phyloP scores from a whole-genome alignment of 2,888 invertebrate genomes.

The Drosophila kokeensis region DNA sequence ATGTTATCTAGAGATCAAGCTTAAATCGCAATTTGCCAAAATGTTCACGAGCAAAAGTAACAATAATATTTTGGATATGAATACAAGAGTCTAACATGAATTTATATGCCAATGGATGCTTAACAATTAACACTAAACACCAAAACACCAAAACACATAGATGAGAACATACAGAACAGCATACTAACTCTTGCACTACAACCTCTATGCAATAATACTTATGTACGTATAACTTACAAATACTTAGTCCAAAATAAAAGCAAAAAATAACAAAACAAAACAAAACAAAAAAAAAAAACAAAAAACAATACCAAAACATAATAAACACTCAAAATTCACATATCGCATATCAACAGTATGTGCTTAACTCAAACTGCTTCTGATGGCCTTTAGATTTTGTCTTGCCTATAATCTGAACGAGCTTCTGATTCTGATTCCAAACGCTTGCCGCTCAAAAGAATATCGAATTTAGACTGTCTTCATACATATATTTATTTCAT shows the following conservation, averaged over 20 bases:
- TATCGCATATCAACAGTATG: conserved; percentile 54
- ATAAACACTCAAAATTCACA: conserved; percentile 48
- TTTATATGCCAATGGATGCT: conserved; percentile 50
- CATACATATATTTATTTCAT: conserved; percentile 4
- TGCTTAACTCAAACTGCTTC: conserved; percentile 34
- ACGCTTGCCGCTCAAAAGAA: conserved; percentile 13
- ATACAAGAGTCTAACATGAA: conserved; percentile 38
- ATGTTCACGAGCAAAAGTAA: conserved; percentile 24
- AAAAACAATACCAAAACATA: conserved; percentile 1
- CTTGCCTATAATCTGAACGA: conserved; percentile 20
- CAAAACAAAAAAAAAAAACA: not conserved
- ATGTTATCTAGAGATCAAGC: conserved; percentile 48
- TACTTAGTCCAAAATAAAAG: conserved; percentile 33
- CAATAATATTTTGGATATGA: conserved; percentile 39
- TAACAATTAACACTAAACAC: conserved; percentile 4
- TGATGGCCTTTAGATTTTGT: conserved; percentile 28
- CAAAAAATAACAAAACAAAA: not conserved
- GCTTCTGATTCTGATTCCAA: conserved; percentile 41
- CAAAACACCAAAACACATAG: conserved; percentile 3
- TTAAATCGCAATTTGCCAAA: conserved; percentile 36
- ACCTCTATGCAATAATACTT: conserved; percentile 31
- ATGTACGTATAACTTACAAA: conserved; percentile 32
- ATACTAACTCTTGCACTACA: conserved; percentile 23
- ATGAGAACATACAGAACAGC: conserved; percentile 14
- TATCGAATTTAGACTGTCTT: conserved; percentile 27